Conservation (phyloP, 2,888 invertebrate species). For the Hetaerina titia region DNA sequence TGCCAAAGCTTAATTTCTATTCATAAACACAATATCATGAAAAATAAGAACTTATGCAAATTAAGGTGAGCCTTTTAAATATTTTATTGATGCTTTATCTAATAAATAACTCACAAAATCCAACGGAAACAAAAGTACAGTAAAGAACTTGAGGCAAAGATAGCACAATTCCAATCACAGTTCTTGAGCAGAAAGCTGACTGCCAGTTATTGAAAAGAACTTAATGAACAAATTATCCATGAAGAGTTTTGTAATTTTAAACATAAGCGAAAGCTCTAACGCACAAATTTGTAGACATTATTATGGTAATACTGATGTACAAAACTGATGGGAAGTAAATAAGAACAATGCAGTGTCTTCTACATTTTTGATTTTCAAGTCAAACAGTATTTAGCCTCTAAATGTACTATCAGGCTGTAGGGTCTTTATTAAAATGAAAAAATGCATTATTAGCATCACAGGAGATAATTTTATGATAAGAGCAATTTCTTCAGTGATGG, state of each 20-base stretch:
- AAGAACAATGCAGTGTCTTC: neutral
- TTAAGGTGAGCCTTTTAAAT: neutral
- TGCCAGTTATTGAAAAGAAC: neutral
- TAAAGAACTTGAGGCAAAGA: neutral
- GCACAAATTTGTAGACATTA: neutral
- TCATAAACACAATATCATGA: too few relatives aligned
- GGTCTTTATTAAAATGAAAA: constrained; percentile 30
- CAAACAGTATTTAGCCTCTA: neutral
- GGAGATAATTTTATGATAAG: constrained; percentile 8
- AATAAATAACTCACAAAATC: constrained; percentile 14
- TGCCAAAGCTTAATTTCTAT: too few relatives aligned
- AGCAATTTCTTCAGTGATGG: neutral
- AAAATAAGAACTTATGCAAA: too few relatives aligned
- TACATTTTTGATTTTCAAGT: neutral
- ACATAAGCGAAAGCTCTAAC: neutral
- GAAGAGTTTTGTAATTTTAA: neutral
- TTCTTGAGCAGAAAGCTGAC: neutral
- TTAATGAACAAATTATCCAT: neutral
- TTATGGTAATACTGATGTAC: neutral
- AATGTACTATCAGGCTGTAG: neutral
- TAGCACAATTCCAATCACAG: neutral
- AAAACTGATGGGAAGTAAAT: neutral
- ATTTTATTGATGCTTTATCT: neutral
- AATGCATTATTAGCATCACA: constrained; percentile 3
- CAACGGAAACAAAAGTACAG: neutral